Evolutionary conservation across 2,888 invertebrate genomes (phyloP).

Genomic region (Laothoe populi): DNA sequence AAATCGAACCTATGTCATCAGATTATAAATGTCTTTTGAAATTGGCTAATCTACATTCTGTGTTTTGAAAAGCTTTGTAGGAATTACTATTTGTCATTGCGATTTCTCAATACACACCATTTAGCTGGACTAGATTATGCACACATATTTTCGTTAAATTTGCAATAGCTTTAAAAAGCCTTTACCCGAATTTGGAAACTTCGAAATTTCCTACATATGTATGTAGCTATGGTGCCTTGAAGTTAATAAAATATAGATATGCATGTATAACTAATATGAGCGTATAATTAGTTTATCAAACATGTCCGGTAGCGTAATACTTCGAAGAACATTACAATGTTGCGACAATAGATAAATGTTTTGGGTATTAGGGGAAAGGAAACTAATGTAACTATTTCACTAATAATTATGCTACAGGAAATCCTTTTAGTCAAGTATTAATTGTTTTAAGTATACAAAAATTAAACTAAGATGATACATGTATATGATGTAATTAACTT

Average conservation of each 20-base stretch:
- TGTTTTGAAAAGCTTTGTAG: too few species aligned
- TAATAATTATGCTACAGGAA: not conserved
- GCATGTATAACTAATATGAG: not conserved
- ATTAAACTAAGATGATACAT: not conserved
- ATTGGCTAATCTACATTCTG: too few species aligned
- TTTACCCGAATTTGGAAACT: not conserved
- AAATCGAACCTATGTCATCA: too few species aligned
- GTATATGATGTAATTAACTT: constrained; percentile 1
- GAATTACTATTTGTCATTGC: not conserved
- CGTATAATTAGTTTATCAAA: not conserved
- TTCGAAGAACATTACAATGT: not conserved
- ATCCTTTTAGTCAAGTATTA: not conserved
- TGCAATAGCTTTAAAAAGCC: constrained; percentile 25
- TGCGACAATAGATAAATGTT: not conserved
- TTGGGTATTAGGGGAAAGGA: not conserved
- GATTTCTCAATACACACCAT: not conserved
- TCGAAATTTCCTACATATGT: not conserved
- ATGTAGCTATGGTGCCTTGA: constrained; percentile 45
- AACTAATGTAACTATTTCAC: not conserved
- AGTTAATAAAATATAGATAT: constrained; percentile 31
- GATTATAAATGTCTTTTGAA: too few species aligned
- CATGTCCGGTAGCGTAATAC: not conserved
- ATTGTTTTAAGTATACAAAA: constrained; percentile 6
- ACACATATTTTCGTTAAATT: too few species aligned
- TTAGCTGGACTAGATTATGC: not conserved